Conservation (phyloP, 2,797 vertebrate species). For the Myotis daubentonii region DNA sequence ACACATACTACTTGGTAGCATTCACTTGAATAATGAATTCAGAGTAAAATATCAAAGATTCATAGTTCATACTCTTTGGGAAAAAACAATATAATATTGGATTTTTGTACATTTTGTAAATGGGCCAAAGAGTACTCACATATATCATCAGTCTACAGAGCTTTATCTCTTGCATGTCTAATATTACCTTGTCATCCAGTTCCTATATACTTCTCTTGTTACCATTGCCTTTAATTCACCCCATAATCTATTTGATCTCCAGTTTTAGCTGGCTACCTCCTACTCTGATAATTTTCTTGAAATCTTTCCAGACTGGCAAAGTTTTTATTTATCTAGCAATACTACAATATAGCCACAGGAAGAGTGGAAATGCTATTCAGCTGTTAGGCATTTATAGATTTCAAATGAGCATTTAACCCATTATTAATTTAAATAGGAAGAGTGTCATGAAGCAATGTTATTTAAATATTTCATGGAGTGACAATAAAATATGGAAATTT, state of each 20-base stretch:
- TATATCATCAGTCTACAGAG: not conserved
- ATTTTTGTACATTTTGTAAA: slow-evolving; percentile 5
- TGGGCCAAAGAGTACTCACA: not conserved
- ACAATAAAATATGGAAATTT: not conserved
- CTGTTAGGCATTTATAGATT: not conserved
- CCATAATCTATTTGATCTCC: not conserved
- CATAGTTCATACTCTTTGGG: not conserved
- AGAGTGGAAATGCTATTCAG: not conserved
- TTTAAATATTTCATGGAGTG: not conserved
- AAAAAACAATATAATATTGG: not conserved
- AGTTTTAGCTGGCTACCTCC: not conserved
- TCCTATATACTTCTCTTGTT: not conserved
- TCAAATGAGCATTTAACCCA: not conserved
- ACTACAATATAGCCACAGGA: not conserved
- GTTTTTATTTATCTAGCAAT: not conserved
- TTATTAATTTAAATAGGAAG: not conserved
- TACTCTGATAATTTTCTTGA: not conserved
- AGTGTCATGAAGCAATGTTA: not conserved
- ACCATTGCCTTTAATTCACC: not conserved
- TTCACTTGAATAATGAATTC: not conserved
- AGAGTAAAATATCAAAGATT: slow-evolving; percentile 5
- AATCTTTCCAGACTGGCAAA: not conserved
- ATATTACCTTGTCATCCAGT: not conserved
- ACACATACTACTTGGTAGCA: not conserved
- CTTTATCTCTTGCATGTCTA: not conserved